phyloP scores from a whole-genome alignment of 2,888 invertebrate species.

The Caenorhabditis sinica region DNA sequence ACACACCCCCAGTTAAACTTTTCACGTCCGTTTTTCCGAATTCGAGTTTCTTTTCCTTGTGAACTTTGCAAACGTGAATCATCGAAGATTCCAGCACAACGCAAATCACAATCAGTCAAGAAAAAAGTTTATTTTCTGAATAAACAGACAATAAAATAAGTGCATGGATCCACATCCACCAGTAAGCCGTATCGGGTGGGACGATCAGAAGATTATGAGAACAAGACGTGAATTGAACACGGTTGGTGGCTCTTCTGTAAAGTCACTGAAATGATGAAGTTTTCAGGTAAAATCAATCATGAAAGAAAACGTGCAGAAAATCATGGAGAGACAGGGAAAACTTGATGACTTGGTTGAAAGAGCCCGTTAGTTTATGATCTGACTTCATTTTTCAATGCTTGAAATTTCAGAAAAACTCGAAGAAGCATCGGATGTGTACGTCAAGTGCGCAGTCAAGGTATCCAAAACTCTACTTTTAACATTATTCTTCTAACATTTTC shows the following conservation, averaged over 20 bases:
- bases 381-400: neutral
- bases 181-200: conserved; percentile 66
- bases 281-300: conserved; percentile 51
- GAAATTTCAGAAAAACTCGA: conserved; percentile 55
- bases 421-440: conserved; percentile 59
- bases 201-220: conserved; percentile 61
- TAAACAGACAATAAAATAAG: conserved; percentile 17
- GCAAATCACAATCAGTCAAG: neutral
- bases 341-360: conserved; percentile 62
- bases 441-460: conserved; percentile 57
- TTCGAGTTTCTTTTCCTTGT: neutral
- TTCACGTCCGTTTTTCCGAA: neutral
- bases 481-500: neutral
- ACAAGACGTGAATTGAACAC: conserved; percentile 54
- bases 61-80: neutral
- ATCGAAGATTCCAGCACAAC: neutral
- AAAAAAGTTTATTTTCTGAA: conserved; percentile 42
- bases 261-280: neutral
- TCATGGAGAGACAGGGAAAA: conserved; percentile 58
- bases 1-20: neutral
- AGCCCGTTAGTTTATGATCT: conserved; percentile 44
- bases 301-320: conserved; percentile 63
- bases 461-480: neutral
- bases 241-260: conserved; percentile 17
- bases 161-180: conserved; percentile 60